Evolutionary conservation across 2,113 vertebrate species (phyloP).

Genomic region (Colossoma macropomum): DNA sequence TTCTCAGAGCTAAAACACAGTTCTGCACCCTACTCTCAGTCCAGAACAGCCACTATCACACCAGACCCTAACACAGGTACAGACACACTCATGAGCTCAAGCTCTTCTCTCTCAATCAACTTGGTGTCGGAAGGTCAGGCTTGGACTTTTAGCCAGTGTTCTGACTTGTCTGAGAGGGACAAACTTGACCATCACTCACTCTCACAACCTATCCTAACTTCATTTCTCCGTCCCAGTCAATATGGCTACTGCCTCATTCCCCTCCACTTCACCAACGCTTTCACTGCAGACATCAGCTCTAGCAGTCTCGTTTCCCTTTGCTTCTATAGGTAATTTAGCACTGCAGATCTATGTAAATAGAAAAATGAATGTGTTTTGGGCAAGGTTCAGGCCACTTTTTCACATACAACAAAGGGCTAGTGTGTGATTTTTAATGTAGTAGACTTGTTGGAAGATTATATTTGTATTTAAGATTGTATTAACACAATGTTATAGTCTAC

Average conservation of each 20-base stretch:
- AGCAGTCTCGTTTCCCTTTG: background rate
- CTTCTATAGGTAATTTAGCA: background rate
- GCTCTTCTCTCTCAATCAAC: background rate
- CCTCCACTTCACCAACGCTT: too few relatives aligned
- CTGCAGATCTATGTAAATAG: background rate
- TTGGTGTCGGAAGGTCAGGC: background rate
- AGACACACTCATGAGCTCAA: background rate
- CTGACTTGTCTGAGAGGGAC: conserved; percentile 6
- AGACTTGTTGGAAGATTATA: too few relatives aligned
- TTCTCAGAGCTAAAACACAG: conserved; percentile 40
- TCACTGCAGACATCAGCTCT: background rate
- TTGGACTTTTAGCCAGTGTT: background rate
- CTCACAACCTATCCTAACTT: background rate
- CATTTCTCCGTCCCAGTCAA: background rate
- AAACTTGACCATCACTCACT: background rate
- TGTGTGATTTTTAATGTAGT: too few relatives aligned
- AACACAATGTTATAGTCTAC: too few relatives aligned
- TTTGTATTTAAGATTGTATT: too few relatives aligned
- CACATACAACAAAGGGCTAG: too few relatives aligned
- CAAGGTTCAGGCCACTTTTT: too few relatives aligned
- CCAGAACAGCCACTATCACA: background rate
- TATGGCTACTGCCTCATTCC: background rate
- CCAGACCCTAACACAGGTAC: background rate
- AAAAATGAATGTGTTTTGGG: too few relatives aligned
- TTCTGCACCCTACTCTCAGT: background rate